Conservation (phyloP, 1,140 invertebrate species). For the Ylistrum balloti region DNA sequence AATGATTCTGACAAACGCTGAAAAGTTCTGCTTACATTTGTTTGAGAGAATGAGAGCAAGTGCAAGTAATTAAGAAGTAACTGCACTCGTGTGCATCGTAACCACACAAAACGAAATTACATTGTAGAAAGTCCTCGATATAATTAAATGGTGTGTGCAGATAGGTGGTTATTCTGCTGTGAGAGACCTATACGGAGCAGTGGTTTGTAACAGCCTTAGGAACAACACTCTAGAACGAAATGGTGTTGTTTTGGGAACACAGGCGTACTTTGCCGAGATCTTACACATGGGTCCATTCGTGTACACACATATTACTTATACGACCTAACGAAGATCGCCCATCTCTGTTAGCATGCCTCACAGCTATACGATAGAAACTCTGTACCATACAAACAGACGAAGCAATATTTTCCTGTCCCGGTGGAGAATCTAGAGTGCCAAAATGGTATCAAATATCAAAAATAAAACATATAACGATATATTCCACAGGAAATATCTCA, state of each 20-base stretch:
- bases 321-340: not conserved
- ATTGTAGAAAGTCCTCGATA: not conserved
- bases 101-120: not conserved
- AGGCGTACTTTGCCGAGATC: not conserved
- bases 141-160: not conserved
- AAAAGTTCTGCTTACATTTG: not conserved
- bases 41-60: not conserved
- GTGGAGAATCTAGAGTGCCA: not conserved
- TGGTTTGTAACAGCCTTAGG: not conserved
- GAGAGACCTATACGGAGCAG: not conserved
- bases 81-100: not conserved
- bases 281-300: not conserved
- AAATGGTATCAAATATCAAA: not conserved
- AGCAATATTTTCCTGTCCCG: not conserved
- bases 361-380: not conserved
- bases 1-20: not conserved
- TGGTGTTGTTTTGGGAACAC: not conserved
- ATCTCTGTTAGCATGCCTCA: not conserved
- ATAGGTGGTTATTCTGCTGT: not conserved
- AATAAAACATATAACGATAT: not conserved
- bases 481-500: not conserved
- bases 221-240: not conserved
- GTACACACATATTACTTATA: not conserved
- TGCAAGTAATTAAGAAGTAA: not conserved
- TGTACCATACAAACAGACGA: not conserved